These are phyloP conservation scores for Paratilapia polleni DNA, from an alignment of 2,113 vertebrate genomes.

Conservation along the genomic window DNA sequence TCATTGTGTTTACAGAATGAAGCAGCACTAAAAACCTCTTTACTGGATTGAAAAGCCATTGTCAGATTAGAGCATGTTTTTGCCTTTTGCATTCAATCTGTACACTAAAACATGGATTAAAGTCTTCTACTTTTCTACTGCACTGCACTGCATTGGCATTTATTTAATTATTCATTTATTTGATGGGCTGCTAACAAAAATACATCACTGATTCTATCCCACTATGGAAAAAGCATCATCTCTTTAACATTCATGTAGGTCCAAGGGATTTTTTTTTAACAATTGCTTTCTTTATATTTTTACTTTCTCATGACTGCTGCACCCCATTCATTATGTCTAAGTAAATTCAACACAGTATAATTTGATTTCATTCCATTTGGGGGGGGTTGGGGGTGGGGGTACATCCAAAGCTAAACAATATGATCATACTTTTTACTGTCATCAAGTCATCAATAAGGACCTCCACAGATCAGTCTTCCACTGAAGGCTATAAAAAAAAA, in stretches of 20 bases:
- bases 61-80: conserved; percentile 46
- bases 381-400: too few relatives aligned
- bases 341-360: neutral
- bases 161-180: neutral
- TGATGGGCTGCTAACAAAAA: neutral
- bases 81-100: conserved; percentile 17
- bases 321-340: neutral
- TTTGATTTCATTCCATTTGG: neutral
- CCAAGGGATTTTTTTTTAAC: neutral
- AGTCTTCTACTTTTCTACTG: neutral
- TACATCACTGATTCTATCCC: neutral
- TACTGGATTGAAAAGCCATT: conserved; percentile 52
- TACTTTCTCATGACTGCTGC: neutral
- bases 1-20: conserved; percentile 28
- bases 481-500: too few relatives aligned
- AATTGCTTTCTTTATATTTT: neutral
- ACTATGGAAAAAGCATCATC: neutral
- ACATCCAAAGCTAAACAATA: too few relatives aligned
- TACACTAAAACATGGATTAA: conserved; percentile 32
- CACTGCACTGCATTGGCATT: neutral
- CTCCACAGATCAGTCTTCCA: too few relatives aligned
- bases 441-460: neutral
- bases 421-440: neutral
- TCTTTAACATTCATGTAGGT: neutral
- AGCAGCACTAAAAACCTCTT: conserved; percentile 46